Base-by-base conservation (phyloP, 2,113 vertebrate genomes). In the Andinoacara biseriatus region DNA sequence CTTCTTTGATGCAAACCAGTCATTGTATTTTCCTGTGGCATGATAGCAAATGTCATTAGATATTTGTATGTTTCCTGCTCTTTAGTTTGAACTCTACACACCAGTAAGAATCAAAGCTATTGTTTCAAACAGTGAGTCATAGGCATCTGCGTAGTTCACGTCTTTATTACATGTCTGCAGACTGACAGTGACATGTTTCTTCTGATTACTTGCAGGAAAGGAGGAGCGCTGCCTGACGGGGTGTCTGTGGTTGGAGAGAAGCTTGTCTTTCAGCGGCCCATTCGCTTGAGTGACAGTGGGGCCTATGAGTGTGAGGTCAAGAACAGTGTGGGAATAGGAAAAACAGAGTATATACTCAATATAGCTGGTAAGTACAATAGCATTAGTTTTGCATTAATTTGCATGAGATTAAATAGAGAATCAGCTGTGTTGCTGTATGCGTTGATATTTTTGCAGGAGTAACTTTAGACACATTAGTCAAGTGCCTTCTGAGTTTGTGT, bases 241-340 rank as follows among this genome's bases (percentile, higher is more conserved):
- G 90, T 93, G 3, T 90, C 58, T 1, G 86, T 72, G 15, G 89
- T 93, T 26, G 96, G 95, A 40, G 94, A 83, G 82, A 95, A 88
- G 1, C 93, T 99, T 14, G 43, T 93, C 20, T 98, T 98, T 74
- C 93, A 85, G 17, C 94, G 92, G 7, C 87, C 94, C 0, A 90
- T 98, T 40, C 87, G 86, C 2, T 0, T 46, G 1, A 94, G 93
- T 2, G 97, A 97, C 79, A 94, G 93, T 0, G 97, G 97, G 0
- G 58, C 91, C 18, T 99, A 97, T 2, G 58, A 96, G 40, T 99
- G 98, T 56, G 91, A 75, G 0, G 96, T 95, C 31, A 87, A 74
- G 59, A 99, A 98, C 81, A 79, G 24, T 0, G 88, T 96, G 2
- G 96, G 96, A 10, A 80, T 86, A 0, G 95, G 93, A 72, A 95